Evolutionary conservation across 2,797 vertebrate species (phyloP).

Genomic region (Phrynocephalus vlangalii): DNA sequence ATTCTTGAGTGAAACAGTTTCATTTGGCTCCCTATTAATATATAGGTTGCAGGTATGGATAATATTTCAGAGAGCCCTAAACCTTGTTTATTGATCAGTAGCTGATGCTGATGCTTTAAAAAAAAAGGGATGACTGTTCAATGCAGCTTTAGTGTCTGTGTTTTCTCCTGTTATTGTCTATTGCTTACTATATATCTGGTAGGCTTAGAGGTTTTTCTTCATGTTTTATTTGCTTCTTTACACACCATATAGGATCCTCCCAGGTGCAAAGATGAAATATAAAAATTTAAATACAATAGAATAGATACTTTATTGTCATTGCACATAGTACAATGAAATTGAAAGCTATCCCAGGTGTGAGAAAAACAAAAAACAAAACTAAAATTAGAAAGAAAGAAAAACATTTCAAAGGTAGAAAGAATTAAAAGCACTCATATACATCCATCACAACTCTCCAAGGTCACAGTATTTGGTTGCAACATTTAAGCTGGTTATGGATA

Average conservation of each 20-base stretch:
- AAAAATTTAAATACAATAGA: background rate
- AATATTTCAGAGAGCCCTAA: background rate
- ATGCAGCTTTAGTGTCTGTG: background rate
- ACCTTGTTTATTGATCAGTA: background rate
- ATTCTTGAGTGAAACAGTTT: background rate
- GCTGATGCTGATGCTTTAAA: background rate
- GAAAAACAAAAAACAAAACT: too few species aligned
- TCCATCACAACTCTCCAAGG: too few species aligned
- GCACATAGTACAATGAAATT: too few species aligned
- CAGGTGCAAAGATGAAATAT: background rate
- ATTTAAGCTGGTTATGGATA: too few species aligned
- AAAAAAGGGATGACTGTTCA: background rate
- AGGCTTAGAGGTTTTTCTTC: too few species aligned
- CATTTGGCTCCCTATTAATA: background rate
- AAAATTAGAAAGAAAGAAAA: too few species aligned
- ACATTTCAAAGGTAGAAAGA: too few species aligned
- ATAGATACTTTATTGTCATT: background rate
- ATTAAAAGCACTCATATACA: too few species aligned
- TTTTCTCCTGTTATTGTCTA: too few species aligned
- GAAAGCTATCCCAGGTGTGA: too few species aligned
- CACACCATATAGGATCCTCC: background rate
- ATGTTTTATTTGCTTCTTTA: background rate
- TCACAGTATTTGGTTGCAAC: too few species aligned
- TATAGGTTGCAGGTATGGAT: background rate
- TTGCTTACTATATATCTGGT: too few species aligned